These are phyloP conservation scores for Scaptomyza cyrtandrae DNA, from an alignment of 2,888 invertebrate species.

Conservation along the genomic window DNA sequence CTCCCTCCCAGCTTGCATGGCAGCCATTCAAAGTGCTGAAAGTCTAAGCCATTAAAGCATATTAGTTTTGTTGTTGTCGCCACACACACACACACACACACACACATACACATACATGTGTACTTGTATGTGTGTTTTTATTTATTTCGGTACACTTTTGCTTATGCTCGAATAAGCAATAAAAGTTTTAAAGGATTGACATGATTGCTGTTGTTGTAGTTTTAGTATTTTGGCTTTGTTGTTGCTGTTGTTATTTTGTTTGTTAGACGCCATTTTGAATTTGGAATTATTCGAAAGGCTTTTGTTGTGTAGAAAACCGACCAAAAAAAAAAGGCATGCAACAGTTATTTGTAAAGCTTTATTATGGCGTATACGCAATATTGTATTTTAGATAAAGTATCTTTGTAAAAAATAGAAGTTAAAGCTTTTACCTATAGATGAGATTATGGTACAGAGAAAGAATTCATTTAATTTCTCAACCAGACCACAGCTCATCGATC, in stretches of 20 bases:
- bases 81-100: slow-evolving; percentile 4
- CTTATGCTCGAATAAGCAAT: slow-evolving; percentile 69
- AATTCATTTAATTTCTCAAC: slow-evolving; percentile 22
- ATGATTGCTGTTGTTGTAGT: slow-evolving; percentile 33
- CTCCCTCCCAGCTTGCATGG: slow-evolving; percentile 13
- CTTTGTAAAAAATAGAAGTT: too few relatives aligned
- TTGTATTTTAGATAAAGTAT: too few relatives aligned
- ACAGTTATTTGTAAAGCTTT: slow-evolving; percentile 55
- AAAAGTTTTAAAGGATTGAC: slow-evolving; percentile 77
- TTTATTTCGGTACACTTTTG: slow-evolving; percentile 70
- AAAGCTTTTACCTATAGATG: too few relatives aligned
- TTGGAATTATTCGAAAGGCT: slow-evolving; percentile 17
- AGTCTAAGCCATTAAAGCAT: slow-evolving; percentile 78
- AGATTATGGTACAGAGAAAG: not conserved
- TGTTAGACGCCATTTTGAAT: slow-evolving; percentile 61
- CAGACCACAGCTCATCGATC: slow-evolving; percentile 2
- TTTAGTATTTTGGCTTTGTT: slow-evolving; percentile 4
- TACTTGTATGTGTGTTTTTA: slow-evolving; percentile 37
- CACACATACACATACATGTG: not conserved
- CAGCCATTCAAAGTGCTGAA: slow-evolving; percentile 77
- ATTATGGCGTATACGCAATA: slow-evolving; percentile 43
- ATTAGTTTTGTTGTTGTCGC: slow-evolving; percentile 59
- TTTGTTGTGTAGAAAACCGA: not conserved
- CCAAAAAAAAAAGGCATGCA: slow-evolving; percentile 45
- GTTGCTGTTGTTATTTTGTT: slow-evolving; percentile 12